These are phyloP conservation scores for Megastigmus dorsalis DNA, from an alignment of 2,888 invertebrate species.

Conservation along the genomic window DNA sequence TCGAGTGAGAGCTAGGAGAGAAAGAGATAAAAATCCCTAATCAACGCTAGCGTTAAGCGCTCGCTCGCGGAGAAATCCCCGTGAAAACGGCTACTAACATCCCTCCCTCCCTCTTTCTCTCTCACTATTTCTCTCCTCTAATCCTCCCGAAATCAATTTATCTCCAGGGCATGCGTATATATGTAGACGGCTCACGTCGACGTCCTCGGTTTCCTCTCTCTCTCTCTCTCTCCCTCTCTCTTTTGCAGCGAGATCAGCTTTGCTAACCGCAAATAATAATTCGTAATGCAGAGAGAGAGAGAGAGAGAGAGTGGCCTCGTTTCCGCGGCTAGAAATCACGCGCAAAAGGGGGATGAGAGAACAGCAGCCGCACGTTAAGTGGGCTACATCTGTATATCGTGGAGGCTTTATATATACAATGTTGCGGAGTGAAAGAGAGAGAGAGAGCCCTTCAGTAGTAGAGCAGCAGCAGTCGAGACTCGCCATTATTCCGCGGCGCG, in stretches of 20 bases:
- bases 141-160: conserved; percentile 22
- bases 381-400: neutral
- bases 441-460: neutral
- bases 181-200: no score
- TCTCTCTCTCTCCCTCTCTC: no score
- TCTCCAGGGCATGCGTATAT: no score
- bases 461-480: neutral
- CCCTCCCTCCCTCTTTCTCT: no score
- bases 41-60: conserved; percentile 13
- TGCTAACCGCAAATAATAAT: no score
- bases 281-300: neutral
- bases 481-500: conserved; percentile 6
- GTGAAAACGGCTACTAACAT: no score
- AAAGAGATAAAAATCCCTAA: conserved; percentile 33
- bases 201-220: no score
- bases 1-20: neutral
- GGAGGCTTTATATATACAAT: neutral
- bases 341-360: no score
- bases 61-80: no score
- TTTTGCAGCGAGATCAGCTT: no score
- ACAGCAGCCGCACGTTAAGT: neutral
- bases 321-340: conserved; percentile 7
- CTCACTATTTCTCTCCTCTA: no score
- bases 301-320: conserved; percentile 17
- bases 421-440: neutral